phyloP scores from a whole-genome alignment of 2,888 invertebrate genomes.

The Scaptodrosophila latifasciaeformis region DNA sequence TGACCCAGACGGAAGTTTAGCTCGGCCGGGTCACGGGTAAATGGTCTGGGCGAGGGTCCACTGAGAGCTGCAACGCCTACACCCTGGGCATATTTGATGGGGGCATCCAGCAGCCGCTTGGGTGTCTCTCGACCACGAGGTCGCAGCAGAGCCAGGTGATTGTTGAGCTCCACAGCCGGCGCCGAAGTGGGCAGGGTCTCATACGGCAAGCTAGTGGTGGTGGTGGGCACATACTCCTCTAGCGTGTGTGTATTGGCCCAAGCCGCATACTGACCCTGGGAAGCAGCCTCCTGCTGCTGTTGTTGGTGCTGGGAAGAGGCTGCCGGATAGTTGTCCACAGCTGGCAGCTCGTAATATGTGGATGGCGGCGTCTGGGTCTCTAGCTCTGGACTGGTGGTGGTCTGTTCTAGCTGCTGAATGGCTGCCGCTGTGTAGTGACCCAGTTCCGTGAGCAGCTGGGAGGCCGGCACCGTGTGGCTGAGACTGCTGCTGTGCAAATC shows the following conservation, averaged over 20 bases:
- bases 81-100: constrained; percentile 71
- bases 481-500: constrained; percentile 53
- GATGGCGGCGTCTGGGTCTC: constrained; percentile 33
- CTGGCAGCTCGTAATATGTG: constrained; percentile 9
- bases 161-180: constrained; percentile 43
- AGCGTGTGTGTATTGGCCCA: too few species aligned
- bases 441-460: constrained; percentile 66
- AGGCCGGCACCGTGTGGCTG: constrained; percentile 64
- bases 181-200: constrained; percentile 13
- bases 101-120: constrained; percentile 77
- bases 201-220: constrained; percentile 31
- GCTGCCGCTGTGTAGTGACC: constrained; percentile 36
- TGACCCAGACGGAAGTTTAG: constrained; percentile 52
- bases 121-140: constrained; percentile 69
- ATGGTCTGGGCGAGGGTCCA: constrained; percentile 75
- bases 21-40: constrained; percentile 74
- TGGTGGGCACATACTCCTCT: constrained; percentile 19
- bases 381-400: constrained; percentile 10
- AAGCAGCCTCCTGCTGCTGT: constrained; percentile 28
- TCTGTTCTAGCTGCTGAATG: constrained; percentile 11
- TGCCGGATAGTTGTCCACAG: constrained; percentile 59
- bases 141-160: constrained; percentile 20
- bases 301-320: constrained; percentile 57
- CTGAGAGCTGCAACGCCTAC: not conserved
- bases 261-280: constrained; percentile 16